Evolutionary conservation across 2,888 invertebrate species (phyloP).

Genomic region (Didymodactylos carnosus): DNA sequence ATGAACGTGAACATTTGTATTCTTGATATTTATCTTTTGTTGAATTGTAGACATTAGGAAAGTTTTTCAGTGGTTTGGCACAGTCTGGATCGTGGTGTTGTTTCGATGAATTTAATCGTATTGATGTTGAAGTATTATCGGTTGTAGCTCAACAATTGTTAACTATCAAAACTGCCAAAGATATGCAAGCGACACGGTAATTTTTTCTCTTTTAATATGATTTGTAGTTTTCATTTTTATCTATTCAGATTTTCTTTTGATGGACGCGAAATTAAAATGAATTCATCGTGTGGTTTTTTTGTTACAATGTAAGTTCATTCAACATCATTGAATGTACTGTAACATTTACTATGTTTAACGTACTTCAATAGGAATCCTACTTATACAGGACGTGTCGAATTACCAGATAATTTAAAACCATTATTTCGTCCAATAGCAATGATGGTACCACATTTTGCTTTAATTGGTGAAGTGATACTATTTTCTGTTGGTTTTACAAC

Average conservation of each 20-base stretch:
- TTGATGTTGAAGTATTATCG: slow-evolving; percentile 33
- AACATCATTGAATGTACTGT: slow-evolving; percentile 29
- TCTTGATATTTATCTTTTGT: too few relatives aligned
- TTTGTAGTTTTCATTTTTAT: neutral
- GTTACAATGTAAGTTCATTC: slow-evolving; percentile 28
- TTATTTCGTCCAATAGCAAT: slow-evolving; percentile 33
- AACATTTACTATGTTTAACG: neutral
- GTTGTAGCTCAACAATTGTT: slow-evolving; percentile 34
- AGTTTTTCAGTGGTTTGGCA: slow-evolving; percentile 33
- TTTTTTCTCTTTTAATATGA: neutral
- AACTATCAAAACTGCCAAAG: slow-evolving; percentile 33
- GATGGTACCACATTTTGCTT: slow-evolving; percentile 34
- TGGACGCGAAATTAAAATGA: slow-evolving; percentile 31
- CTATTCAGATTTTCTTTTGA: slow-evolving; percentile 29
- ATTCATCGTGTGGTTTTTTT: slow-evolving; percentile 31
- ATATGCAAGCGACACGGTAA: slow-evolving; percentile 21
- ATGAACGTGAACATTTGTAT: neutral
- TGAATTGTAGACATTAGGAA: slow-evolving; percentile 25
- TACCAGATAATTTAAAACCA: slow-evolving; percentile 34
- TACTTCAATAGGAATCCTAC: slow-evolving; percentile 7
- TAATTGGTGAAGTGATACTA: slow-evolving; percentile 26
- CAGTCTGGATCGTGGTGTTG: slow-evolving; percentile 33
- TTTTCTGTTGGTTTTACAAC: slow-evolving; percentile 26
- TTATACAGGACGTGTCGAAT: slow-evolving; percentile 33
- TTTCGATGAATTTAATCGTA: slow-evolving; percentile 35